Evolutionary conservation across 2,113 vertebrate species (phyloP).

Genomic region (Gasterosteus nipponicus): DNA sequence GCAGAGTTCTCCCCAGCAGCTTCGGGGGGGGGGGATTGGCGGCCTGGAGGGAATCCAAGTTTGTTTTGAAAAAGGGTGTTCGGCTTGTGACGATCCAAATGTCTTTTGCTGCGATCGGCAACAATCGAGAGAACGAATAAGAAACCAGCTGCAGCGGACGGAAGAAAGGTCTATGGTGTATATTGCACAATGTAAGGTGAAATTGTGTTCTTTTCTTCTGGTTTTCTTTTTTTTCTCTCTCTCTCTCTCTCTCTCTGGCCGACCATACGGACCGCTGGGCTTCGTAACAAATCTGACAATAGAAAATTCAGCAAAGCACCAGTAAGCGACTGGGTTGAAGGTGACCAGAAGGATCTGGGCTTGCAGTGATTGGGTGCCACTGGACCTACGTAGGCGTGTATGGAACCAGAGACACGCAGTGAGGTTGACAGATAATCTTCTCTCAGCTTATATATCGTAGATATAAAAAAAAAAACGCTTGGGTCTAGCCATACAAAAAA

Average conservation of each 20-base stretch:
- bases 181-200: constrained; percentile 83
- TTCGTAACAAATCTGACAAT: constrained; percentile 49
- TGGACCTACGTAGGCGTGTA: constrained; percentile 45
- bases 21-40: constrained; percentile 27
- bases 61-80: constrained; percentile 57
- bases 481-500: constrained; percentile 46
- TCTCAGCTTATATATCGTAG: constrained; percentile 77
- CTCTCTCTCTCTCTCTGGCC: constrained; percentile 43
- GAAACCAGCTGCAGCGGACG: constrained; percentile 66
- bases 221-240: constrained; percentile 6
- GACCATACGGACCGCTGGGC: constrained; percentile 51
- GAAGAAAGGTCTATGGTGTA: constrained; percentile 77
- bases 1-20: constrained; percentile 67
- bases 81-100: constrained; percentile 69
- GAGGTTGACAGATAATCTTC: constrained; percentile 65
- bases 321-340: constrained; percentile 55
- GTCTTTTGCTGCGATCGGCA: constrained; percentile 67
- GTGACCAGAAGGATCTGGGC: constrained; percentile 65
- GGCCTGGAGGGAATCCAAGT: constrained; percentile 68
- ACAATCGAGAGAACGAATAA: constrained; percentile 36
- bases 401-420: constrained; percentile 44
- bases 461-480: constrained; percentile 60
- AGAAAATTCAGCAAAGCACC: constrained; percentile 66
- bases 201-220: constrained; percentile 48
- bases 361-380: constrained; percentile 66